phyloP scores from a whole-genome alignment of 2,888 invertebrate species.

The Quadroppia sp. region DNA sequence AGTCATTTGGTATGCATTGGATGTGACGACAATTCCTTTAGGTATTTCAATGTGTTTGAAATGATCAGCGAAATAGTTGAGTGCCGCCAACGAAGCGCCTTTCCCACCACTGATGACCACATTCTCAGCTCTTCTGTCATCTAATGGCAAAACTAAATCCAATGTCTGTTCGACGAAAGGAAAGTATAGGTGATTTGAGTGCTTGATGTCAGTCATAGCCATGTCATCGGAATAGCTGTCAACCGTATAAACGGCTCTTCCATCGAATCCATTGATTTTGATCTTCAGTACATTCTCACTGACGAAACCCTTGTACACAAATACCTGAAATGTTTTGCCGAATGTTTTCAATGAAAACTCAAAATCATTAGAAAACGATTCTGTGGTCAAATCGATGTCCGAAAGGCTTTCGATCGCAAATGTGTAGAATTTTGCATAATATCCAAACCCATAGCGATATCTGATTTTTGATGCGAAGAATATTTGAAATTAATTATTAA shows the following conservation, averaged over 20 bases:
- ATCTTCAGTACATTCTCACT: not conserved
- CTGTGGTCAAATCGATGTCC: not conserved
- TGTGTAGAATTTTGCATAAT: not conserved
- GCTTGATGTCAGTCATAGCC: no score
- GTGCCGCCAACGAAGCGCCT: slow-evolving; percentile 38
- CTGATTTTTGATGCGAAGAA: not conserved
- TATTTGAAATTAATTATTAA: not conserved
- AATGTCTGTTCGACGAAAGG: not conserved
- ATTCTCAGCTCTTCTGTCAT: not conserved
- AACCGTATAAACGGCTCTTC: not conserved
- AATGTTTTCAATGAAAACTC: not conserved
- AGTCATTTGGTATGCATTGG: slow-evolving; percentile 30
- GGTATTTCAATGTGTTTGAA: slow-evolving; percentile 16
- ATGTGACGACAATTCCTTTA: slow-evolving; percentile 39
- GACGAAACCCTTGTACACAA: no score
- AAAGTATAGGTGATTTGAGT: not conserved
- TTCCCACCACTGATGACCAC: slow-evolving; percentile 44
- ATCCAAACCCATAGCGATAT: slow-evolving; percentile 6
- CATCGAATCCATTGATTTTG: not conserved
- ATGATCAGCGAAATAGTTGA: not conserved
- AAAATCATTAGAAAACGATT: not conserved
- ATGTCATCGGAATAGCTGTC: not conserved
- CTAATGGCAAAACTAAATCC: slow-evolving; percentile 11
- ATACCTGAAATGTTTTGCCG: no score
- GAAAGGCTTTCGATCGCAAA: not conserved